Evolutionary conservation across 2,113 vertebrate species (phyloP), one percentile per base, ranked within the genome.

Genomic region (Hypocryptadius cinnamomeus): DNA sequence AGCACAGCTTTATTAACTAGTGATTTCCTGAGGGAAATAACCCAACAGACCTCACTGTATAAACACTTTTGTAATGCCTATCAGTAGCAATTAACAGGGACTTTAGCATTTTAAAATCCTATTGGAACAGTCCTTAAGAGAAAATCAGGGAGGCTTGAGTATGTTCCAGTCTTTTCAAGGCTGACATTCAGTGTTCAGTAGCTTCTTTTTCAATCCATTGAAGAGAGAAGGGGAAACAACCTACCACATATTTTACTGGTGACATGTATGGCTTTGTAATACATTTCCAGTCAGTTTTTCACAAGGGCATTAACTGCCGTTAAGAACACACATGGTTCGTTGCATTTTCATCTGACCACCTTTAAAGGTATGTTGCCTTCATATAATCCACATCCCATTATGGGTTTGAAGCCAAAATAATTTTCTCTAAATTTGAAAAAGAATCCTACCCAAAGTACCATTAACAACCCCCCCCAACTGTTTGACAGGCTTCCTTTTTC

Each of bases 391-490:
- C n/a, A 77, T 48, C 15, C 27, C 23, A 30, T 56, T 69, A 60
- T 5, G 8, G 0, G 20, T 76, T 81, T 90, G n/a, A 53, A 80
- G 8, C 6, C 9, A 82, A 79, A 45, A 40, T 28, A 53, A 30
- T 73, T 60, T 87, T 42, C 21, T 57, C 45, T 1, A 4, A 61
- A 56, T 79, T 40, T 22, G 3, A 37, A 56, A 89, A 79, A 68
- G n/a, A 64, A 9, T 0, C 0, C 2, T 9, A 42, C 17, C 18
- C 19, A 82, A 79, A 77, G 15, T 25, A 28, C 17, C 35, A 64
- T 6, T 35, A 72, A 5, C 24, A 69, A 50, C 9, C 25, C 21
- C 4, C 7, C 6, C 7, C 2, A 15, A n/a, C 1, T 1, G 0
- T 25, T 63, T 54, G 39, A 45, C 14, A 42, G 3, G 3, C 10